Conservation (phyloP, 2,797 vertebrate species). For the Liparis tanakae region DNA sequence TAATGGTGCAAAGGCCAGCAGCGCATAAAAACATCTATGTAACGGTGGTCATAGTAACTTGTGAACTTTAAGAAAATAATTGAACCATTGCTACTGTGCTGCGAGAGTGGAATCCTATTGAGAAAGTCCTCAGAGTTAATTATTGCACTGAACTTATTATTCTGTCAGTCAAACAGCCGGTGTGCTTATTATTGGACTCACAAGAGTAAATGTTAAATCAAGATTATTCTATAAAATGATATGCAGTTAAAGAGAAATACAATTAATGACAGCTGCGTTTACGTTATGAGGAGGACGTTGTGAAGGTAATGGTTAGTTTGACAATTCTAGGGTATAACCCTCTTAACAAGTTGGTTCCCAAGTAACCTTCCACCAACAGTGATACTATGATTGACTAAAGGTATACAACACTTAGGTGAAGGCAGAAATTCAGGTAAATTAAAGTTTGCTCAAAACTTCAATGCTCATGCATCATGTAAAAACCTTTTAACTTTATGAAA, state of each 20-base stretch:
- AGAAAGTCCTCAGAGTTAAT: slow-evolving; percentile 43
- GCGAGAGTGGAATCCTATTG: slow-evolving; percentile 18
- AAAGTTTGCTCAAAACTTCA: background rate
- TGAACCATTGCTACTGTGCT: slow-evolving; percentile 24
- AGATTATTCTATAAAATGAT: slow-evolving; percentile 13
- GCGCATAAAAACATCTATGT: slow-evolving; percentile 50
- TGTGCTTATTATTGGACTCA: slow-evolving; percentile 10
- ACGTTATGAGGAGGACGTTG: background rate
- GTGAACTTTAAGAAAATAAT: slow-evolving; percentile 31
- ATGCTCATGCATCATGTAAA: background rate
- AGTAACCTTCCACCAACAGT: background rate
- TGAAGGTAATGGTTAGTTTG: background rate
- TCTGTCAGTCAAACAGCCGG: slow-evolving; percentile 25
- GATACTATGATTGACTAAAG: background rate
- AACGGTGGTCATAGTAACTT: slow-evolving; percentile 46
- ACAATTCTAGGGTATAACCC: too few relatives aligned
- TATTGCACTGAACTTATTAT: slow-evolving; percentile 24
- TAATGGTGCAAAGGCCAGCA: slow-evolving; percentile 54
- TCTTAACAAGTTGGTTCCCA: background rate
- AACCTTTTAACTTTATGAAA: background rate
- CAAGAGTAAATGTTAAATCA: slow-evolving; percentile 2
- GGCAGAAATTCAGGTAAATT: background rate
- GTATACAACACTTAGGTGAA: slow-evolving; percentile 1
- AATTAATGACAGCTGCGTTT: background rate
- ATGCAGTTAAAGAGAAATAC: background rate